These are phyloP conservation scores for Neuroterus valhalla DNA, from an alignment of 1,140 invertebrate genomes.

Conservation along the genomic window DNA sequence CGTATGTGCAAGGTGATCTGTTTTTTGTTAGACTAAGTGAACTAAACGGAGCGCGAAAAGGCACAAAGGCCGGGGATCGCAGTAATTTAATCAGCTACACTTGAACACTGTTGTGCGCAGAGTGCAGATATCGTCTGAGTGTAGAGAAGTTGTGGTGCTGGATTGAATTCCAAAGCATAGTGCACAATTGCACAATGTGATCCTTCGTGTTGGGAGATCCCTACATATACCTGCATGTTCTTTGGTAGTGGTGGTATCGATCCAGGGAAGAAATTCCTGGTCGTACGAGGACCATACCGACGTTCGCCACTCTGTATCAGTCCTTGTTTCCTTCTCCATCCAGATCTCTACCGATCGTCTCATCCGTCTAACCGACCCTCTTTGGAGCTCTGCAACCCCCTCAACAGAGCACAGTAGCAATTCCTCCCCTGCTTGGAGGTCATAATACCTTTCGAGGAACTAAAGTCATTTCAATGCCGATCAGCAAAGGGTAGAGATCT, in stretches of 20 bases:
- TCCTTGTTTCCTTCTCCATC: constrained; percentile 18
- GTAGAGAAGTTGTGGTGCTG: background rate
- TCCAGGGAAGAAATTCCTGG: constrained; percentile 19
- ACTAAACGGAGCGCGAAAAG: constrained; percentile 16
- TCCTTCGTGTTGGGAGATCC: background rate
- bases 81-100: constrained; percentile 23
- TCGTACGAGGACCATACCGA: constrained; percentile 25
- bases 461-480: constrained; percentile 30
- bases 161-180: background rate
- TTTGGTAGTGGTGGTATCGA: background rate
- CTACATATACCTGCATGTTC: constrained; percentile 16
- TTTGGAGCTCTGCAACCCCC: background rate
- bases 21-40: constrained; percentile 13
- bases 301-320: constrained; percentile 25
- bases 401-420: constrained; percentile 19
- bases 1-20: constrained; percentile 6
- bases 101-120: constrained; percentile 11
- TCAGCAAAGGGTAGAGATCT: constrained; percentile 5
- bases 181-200: constrained; percentile 17
- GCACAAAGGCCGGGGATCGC: constrained; percentile 18
- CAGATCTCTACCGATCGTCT: background rate
- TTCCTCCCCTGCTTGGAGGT: background rate
- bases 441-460: background rate
- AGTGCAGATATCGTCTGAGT: background rate
- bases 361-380: constrained; percentile 13